phyloP scores from a whole-genome alignment of 2,113 vertebrate genomes.

The Mobula birostris region DNA sequence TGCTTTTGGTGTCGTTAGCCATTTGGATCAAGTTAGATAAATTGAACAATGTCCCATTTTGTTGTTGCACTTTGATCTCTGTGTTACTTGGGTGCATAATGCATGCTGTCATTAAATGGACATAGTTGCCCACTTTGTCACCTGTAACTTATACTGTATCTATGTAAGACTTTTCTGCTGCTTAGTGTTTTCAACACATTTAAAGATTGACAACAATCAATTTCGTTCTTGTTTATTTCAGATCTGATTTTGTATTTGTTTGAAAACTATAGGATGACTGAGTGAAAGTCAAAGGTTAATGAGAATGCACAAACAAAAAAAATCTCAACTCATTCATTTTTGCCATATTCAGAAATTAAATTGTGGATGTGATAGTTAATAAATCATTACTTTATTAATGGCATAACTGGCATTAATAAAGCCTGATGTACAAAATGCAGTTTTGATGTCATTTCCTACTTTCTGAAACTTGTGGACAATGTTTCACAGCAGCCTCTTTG shows the following conservation, averaged over 20 bases:
- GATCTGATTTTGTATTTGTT: background rate
- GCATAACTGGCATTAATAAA: no score
- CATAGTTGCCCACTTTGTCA: background rate
- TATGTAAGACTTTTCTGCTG: background rate
- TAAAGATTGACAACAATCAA: background rate
- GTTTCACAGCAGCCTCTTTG: background rate
- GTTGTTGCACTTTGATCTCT: background rate
- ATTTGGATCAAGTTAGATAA: conserved; percentile 12
- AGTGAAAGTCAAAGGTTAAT: background rate
- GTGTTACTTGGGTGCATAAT: background rate
- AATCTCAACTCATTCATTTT: background rate
- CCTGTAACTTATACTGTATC: background rate
- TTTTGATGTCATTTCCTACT: background rate
- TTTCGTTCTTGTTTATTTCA: background rate
- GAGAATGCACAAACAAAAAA: background rate
- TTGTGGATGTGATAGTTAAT: no score
- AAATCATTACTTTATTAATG: no score
- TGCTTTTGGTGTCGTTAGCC: background rate
- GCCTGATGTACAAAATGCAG: background rate
- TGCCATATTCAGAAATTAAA: background rate
- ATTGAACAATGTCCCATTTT: background rate
- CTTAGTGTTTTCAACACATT: background rate
- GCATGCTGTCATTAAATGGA: no score
- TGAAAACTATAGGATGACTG: no score
- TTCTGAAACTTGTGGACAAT: background rate